Conservation (phyloP, 2,113 vertebrate genomes). For the Ardeotis arabs region DNA sequence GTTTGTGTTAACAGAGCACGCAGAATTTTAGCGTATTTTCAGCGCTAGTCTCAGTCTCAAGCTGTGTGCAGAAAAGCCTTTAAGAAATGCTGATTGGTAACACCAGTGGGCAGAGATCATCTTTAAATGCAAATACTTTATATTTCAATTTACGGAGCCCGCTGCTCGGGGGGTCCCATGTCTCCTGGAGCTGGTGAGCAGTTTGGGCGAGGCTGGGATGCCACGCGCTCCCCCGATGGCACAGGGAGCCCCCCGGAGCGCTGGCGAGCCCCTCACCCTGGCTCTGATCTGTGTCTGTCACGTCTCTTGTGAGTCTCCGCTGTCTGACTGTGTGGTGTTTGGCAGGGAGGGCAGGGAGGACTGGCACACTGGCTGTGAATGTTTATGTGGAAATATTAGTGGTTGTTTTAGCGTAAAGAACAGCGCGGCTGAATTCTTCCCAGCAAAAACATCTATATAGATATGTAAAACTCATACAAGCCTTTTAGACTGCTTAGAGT, state of each 20-base stretch:
- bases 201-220: neutral
- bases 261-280: rapidly evolving
- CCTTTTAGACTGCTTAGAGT: neutral
- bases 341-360: neutral
- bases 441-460: neutral
- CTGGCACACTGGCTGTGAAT: neutral
- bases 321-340: neutral
- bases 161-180: neutral
- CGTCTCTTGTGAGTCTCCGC: neutral
- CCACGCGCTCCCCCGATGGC: neutral
- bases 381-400: neutral
- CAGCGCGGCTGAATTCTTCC: neutral
- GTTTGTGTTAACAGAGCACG: rapidly evolving
- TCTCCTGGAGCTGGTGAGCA: neutral
- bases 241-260: neutral
- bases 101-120: neutral
- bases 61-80: neutral
- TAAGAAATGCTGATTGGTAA: neutral
- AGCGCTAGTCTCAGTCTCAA: neutral
- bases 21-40: neutral
- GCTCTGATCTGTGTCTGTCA: neutral
- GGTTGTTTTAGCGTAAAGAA: neutral
- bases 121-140: neutral
- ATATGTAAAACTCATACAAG: neutral
- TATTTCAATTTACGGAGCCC: rapidly evolving